Evolutionary conservation across 2,888 invertebrate species (phyloP).

Genomic region (Drosophila prolongata): DNA sequence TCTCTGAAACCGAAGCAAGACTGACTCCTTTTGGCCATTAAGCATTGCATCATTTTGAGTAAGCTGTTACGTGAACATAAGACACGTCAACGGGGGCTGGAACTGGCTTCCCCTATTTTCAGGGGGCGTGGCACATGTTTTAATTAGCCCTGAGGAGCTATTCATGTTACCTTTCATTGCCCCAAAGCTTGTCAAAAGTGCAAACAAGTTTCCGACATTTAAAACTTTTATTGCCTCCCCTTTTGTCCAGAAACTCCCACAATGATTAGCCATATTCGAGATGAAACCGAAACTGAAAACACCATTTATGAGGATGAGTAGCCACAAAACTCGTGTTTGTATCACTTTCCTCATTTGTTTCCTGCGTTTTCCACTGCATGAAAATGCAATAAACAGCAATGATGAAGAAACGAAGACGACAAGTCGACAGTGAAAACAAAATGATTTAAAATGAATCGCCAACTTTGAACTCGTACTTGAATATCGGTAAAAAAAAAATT

Average conservation of each 20-base stretch:
- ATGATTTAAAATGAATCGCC: slow-evolving; percentile 68
- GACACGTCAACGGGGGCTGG: slow-evolving; percentile 1
- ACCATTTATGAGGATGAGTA: slow-evolving; percentile 42
- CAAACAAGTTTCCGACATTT: slow-evolving; percentile 63
- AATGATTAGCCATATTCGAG: slow-evolving; percentile 51
- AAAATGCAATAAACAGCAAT: slow-evolving; percentile 48
- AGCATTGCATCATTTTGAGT: slow-evolving; percentile 12
- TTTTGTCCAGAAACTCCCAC: slow-evolving; percentile 5
- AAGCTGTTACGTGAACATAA: slow-evolving; percentile 23
- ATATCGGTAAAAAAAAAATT: slow-evolving; percentile 27
- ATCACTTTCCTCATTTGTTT: slow-evolving; percentile 54
- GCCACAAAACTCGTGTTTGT: slow-evolving; percentile 54
- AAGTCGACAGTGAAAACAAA: slow-evolving; percentile 54
- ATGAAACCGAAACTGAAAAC: slow-evolving; percentile 45
- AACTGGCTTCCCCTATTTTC: slow-evolving; percentile 2
- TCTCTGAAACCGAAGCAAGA: not conserved
- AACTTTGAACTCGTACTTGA: slow-evolving; percentile 75
- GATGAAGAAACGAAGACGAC: slow-evolving; percentile 14
- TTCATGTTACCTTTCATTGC: slow-evolving; percentile 33
- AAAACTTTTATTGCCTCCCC: slow-evolving; percentile 14
- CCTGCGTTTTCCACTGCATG: slow-evolving; percentile 26
- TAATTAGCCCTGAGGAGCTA: slow-evolving; percentile 30
- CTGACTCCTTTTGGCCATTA: not conserved
- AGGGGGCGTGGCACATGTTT: slow-evolving; percentile 25
- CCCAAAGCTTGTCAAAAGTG: slow-evolving; percentile 44